Evolutionary conservation across 2,113 vertebrate species (phyloP).

Genomic region (Carassius carassius): DNA sequence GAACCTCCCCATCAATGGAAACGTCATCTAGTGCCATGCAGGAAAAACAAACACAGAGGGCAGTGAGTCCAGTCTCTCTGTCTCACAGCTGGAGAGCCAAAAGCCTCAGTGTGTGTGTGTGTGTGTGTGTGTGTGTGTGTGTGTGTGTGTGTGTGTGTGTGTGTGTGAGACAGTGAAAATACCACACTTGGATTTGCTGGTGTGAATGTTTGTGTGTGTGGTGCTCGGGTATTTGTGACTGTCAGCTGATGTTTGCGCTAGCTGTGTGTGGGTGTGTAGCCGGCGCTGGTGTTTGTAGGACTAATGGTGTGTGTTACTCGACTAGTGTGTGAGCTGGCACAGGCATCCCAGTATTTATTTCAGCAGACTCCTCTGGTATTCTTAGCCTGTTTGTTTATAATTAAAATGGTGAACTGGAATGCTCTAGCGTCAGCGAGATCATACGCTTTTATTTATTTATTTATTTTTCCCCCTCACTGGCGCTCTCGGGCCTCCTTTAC

Average conservation of each 20-base stretch:
- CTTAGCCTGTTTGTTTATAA: constrained; percentile 62
- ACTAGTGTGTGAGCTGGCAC: constrained; percentile 22
- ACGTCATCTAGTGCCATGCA: constrained; percentile 48
- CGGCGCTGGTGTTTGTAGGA: not conserved
- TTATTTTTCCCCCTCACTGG: not conserved
- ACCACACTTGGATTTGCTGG: constrained; percentile 7
- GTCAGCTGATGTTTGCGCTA: constrained; percentile 39
- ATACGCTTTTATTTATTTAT: not conserved
- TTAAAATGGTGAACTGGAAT: constrained; percentile 54
- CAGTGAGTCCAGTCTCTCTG: constrained; percentile 46
- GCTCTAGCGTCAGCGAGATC: not conserved
- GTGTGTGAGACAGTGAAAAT: not conserved
- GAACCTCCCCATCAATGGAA: constrained; percentile 29
- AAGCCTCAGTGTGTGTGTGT: not conserved
- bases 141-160: not conserved
- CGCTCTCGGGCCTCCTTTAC: not conserved
- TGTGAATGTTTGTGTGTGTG: constrained; percentile 36
- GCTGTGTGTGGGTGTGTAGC: constrained; percentile 13
- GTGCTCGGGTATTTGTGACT: constrained; percentile 29
- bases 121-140: not conserved
- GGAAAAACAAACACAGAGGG: constrained; percentile 45
- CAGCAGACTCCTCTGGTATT: constrained; percentile 55
- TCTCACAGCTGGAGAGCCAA: constrained; percentile 4
- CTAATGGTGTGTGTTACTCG: constrained; percentile 31
- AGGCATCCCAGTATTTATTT: constrained; percentile 51